A percentile compares a stretch with the other conserved stretches of the same genome.
These are phyloP conservation scores for Lycaon pictus DNA, from an alignment of 2,113 vertebrate genomes.

Conservation along the genomic window DNA sequence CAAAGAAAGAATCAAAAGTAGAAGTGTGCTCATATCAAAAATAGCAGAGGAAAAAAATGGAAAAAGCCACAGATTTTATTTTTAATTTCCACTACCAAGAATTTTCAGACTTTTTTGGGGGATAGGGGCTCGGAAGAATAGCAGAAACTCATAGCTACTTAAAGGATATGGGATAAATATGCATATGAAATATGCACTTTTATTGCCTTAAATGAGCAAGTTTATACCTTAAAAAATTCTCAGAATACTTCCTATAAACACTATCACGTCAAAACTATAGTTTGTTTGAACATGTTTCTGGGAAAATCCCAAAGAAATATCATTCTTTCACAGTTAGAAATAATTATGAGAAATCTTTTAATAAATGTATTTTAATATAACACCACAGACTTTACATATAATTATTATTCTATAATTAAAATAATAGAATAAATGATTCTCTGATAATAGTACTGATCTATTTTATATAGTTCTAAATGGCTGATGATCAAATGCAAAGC, in stretches of 20 bases:
- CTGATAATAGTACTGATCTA: neutral
- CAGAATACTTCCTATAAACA: neutral
- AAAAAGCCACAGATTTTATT: neutral
- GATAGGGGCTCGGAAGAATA: neutral
- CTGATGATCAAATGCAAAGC: conserved; percentile 40
- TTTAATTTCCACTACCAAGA: conserved; percentile 24
- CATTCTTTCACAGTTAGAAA: conserved; percentile 7
- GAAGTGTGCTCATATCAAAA: neutral
- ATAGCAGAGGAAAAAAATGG: neutral
- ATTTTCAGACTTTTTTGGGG: neutral
- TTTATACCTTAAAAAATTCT: neutral
- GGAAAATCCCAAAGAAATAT: conserved; percentile 21
- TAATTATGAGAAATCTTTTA: neutral
- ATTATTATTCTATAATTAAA: neutral
- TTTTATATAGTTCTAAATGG: conserved; percentile 31
- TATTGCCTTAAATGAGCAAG: neutral
- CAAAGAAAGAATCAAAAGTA: neutral
- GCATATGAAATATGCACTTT: neutral
- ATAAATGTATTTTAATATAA: neutral
- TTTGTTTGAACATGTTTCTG: neutral
- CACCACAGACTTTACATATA: neutral
- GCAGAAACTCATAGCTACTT: neutral
- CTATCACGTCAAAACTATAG: neutral
- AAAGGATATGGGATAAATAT: neutral
- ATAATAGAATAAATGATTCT: neutral